Conservation (phyloP, 1,140 invertebrate genomes). For the Asobara japonica region DNA sequence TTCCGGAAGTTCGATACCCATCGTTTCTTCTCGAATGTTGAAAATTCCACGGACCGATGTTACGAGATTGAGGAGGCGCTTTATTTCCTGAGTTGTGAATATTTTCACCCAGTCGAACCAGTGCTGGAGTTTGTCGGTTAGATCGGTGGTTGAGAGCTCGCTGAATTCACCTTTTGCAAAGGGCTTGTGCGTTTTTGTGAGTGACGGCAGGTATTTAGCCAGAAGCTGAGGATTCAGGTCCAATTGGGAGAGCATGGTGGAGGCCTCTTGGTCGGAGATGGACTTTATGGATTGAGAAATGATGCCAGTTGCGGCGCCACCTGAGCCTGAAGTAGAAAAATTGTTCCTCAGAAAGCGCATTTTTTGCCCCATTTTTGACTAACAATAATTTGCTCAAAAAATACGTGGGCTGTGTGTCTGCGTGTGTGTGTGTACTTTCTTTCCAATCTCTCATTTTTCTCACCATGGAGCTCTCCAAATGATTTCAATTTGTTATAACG, state of each 20-base stretch:
- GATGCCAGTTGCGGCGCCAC: slow-evolving; percentile 62
- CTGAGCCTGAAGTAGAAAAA: slow-evolving; percentile 52
- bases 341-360: too few relatives aligned
- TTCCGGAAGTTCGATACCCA: slow-evolving; percentile 67
- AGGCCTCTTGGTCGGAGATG: slow-evolving; percentile 66
- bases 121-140: slow-evolving; percentile 61
- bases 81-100: slow-evolving; percentile 67
- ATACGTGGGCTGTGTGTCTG: too few relatives aligned
- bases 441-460: too few relatives aligned
- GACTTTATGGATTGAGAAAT: slow-evolving; percentile 67
- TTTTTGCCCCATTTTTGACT: too few relatives aligned
- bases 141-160: slow-evolving; percentile 45
- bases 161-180: slow-evolving; percentile 55
- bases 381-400: too few relatives aligned
- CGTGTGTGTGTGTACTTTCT: too few relatives aligned
- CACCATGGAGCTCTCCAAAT: too few relatives aligned
- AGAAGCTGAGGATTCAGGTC: slow-evolving; percentile 66
- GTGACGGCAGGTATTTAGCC: slow-evolving; percentile 61
- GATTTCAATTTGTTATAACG: too few relatives aligned
- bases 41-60: slow-evolving; percentile 73
- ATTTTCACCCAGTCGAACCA: slow-evolving; percentile 72
- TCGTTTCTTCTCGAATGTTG: slow-evolving; percentile 72
- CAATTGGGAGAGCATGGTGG: slow-evolving; percentile 63
- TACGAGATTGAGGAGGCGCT: slow-evolving; percentile 70
- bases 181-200: slow-evolving; percentile 64